phyloP scores from a whole-genome alignment of 35 echinoderm and acorn worm species.

The Holothuria glaberrima region DNA sequence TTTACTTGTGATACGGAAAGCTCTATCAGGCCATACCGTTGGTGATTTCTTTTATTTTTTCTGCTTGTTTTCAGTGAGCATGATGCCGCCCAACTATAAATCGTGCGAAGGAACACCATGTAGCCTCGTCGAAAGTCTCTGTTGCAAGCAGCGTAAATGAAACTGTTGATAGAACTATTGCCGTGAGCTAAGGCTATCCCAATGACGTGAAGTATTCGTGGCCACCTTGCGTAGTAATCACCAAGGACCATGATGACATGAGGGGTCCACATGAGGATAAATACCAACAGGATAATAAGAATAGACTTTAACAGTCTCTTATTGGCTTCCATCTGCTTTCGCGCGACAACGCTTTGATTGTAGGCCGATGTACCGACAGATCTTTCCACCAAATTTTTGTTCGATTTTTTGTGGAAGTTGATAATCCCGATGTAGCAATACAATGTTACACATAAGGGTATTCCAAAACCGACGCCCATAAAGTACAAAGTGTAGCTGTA shows the following conservation, averaged over 20 bases:
- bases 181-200: too few species aligned
- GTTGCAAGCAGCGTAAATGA: slow-evolving; percentile 75
- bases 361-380: background rate
- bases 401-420: slow-evolving; percentile 44
- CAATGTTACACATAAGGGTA: slow-evolving; percentile 35
- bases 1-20: too few species aligned
- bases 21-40: too few species aligned
- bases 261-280: slow-evolving; percentile 80
- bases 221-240: slow-evolving; percentile 58
- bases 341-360: background rate
- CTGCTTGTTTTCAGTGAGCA: too few species aligned
- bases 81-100: too few species aligned
- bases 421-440: slow-evolving; percentile 74
- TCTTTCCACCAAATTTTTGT: background rate
- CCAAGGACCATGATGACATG: slow-evolving; percentile 75
- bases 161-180: too few species aligned
- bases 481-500: slow-evolving; percentile 83
- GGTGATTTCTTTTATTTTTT: too few species aligned
- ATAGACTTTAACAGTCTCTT: slow-evolving; percentile 69
- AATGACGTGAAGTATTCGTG: slow-evolving; percentile 66
- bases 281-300: slow-evolving; percentile 80
- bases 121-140: slow-evolving; percentile 76
- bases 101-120: slow-evolving; percentile 37
- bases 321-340: slow-evolving; percentile 50
- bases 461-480: slow-evolving; percentile 49